These are phyloP conservation scores for Pandion haliaetus DNA, from an alignment of 2,113 vertebrate genomes.

Conservation along the genomic window DNA sequence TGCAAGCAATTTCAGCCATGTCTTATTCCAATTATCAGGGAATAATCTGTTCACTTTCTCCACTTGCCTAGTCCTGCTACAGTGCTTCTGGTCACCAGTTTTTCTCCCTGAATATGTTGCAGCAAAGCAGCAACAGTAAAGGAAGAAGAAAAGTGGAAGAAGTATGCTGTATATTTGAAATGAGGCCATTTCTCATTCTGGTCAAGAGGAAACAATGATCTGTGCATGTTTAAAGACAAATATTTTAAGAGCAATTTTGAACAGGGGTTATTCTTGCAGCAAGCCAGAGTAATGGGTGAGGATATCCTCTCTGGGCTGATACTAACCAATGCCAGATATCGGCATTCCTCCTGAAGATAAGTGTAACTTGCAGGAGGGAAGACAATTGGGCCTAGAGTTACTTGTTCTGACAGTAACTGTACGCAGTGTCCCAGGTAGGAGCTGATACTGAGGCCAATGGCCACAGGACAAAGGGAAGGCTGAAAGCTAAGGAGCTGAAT, in stretches of 20 bases:
- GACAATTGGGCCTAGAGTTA: not conserved
- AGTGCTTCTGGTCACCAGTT: not conserved
- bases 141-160: not conserved
- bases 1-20: not conserved
- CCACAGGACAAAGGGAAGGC: not conserved
- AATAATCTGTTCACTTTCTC: not conserved
- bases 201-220: not conserved
- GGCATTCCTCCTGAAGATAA: not conserved
- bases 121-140: not conserved
- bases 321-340: not conserved
- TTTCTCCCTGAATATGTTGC: not conserved
- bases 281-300: not conserved
- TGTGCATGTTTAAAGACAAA: not conserved
- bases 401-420: not conserved
- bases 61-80: not conserved
- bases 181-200: not conserved
- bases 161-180: not conserved
- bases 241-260: not conserved
- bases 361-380: not conserved
- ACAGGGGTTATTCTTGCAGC: not conserved
- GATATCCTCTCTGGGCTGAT: not conserved
- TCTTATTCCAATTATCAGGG: not conserved
- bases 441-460: not conserved
- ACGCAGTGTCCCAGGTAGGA: not conserved
- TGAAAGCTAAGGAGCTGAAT: not conserved